Base-by-base conservation (phyloP, 2,113 vertebrate species). In the Zosterops borbonicus region DNA sequence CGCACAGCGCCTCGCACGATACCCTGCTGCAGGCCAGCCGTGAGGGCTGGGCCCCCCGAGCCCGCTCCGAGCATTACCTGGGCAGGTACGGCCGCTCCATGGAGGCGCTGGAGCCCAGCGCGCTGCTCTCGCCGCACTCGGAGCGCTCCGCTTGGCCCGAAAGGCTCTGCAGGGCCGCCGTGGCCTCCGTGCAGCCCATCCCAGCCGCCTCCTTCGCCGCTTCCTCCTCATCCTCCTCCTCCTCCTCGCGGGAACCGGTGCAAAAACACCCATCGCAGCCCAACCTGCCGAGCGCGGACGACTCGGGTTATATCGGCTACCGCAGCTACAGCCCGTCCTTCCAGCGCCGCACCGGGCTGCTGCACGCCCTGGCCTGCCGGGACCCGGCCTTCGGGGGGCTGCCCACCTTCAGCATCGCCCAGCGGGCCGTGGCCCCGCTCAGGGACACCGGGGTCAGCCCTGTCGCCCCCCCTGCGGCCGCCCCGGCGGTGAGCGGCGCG, bases 291-390 rank as follows among this genome's bases (percentile, higher is more conserved):
- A 98, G 98, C 94, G 92, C 97, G 59, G 99, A 99, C 0, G 99
- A 99, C 39, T 97, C 98, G 2, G 98, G 98, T 8, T 98, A 98
- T 90, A 96, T 98, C 2, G 99, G 99, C 24, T 99, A 99, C 97
- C 98, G 99, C 60, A 99, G 99, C 96, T 99, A 99, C 95, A 99
- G 99, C 97, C 99, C 99, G 0, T 99, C 99, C 18, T 99, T 99
- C 93, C 98, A 99, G 96, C 98, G 99, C 63, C 98, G 99, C 95
- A 99, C 99, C 2, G 99, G 99, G 44, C 98, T 99, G 74, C 98
- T 99, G 83, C 98, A 99, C 7, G 98, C 99, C 13, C 99, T 99
- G 64, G 99, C 99, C 59, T 99, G 99, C 97, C 98, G 99, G 47
- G 99, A 99, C 98, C 98, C 99, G 0, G 97, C 98, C 6, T 99